phyloP scores from a whole-genome alignment of 2,797 vertebrate genomes.

The Chloroceryle amazona region DNA sequence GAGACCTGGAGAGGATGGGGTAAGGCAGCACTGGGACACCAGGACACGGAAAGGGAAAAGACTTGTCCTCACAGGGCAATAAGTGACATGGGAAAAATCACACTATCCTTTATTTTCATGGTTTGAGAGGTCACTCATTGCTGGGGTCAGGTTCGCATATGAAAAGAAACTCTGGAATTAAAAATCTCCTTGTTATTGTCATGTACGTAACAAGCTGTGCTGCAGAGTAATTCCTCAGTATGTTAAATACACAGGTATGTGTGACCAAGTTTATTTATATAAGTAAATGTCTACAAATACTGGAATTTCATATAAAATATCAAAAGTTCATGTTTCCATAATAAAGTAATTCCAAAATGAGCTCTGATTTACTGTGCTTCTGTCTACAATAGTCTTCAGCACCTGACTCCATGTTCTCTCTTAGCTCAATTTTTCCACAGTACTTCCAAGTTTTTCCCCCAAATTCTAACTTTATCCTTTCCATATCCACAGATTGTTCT shows the following conservation, averaged over 20 bases:
- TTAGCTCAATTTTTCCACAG: background rate
- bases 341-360: background rate
- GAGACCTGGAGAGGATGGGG: rapidly evolving
- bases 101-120: background rate
- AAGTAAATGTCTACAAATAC: background rate
- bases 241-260: background rate
- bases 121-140: background rate
- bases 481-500: background rate
- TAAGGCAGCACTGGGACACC: background rate
- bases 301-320: background rate
- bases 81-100: rapidly evolving
- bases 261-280: background rate
- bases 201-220: background rate
- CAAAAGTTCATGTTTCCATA: background rate
- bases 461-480: background rate
- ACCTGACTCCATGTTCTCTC: background rate
- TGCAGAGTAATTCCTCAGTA: background rate
- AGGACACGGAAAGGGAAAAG: background rate
- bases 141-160: background rate
- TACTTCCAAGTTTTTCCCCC: background rate
- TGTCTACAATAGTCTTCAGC: background rate
- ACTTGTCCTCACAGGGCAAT: rapidly evolving
- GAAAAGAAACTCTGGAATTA: background rate
- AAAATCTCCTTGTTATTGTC: background rate
- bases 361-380: background rate